phyloP scores from a whole-genome alignment of 2,113 vertebrate species.

The Phasianus colchicus region DNA sequence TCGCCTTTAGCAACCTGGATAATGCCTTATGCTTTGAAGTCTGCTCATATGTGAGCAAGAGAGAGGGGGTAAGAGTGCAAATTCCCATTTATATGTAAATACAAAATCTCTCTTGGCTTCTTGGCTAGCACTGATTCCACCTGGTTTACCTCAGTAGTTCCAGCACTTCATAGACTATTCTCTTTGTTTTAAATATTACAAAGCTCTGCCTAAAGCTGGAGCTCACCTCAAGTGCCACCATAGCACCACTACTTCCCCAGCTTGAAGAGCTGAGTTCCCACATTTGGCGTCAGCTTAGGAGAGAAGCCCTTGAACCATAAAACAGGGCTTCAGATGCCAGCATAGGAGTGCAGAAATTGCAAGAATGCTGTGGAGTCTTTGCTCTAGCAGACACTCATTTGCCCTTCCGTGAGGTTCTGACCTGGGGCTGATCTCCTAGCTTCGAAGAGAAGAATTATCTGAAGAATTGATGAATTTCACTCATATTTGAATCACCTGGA shows the following conservation, averaged over 20 bases:
- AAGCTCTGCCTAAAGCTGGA: not conserved
- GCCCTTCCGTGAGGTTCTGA: not conserved
- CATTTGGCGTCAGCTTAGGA: not conserved
- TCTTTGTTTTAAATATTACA: not conserved
- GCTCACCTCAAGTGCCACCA: not conserved
- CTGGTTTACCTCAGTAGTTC: not conserved
- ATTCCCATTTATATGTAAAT: not conserved
- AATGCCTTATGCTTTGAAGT: not conserved
- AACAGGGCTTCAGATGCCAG: not conserved
- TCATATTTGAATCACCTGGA: not conserved
- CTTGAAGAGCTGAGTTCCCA: not conserved
- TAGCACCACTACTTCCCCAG: not conserved
- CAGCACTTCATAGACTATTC: not conserved
- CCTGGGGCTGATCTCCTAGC: fast-evolving
- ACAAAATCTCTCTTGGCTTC: not conserved
- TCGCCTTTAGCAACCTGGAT: not conserved
- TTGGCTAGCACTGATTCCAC: not conserved
- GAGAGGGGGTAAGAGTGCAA: not conserved
- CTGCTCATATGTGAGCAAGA: not conserved
- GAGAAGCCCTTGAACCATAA: not conserved
- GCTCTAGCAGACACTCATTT: not conserved
- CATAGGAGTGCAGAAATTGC: not conserved
- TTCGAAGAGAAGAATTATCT: not conserved
- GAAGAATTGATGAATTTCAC: not conserved
- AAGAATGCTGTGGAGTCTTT: not conserved